Evolutionary conservation across 2,113 vertebrate species (phyloP), one percentile per base, ranked within the genome.

Genomic region (Stomatorhinus ivindoensis): DNA sequence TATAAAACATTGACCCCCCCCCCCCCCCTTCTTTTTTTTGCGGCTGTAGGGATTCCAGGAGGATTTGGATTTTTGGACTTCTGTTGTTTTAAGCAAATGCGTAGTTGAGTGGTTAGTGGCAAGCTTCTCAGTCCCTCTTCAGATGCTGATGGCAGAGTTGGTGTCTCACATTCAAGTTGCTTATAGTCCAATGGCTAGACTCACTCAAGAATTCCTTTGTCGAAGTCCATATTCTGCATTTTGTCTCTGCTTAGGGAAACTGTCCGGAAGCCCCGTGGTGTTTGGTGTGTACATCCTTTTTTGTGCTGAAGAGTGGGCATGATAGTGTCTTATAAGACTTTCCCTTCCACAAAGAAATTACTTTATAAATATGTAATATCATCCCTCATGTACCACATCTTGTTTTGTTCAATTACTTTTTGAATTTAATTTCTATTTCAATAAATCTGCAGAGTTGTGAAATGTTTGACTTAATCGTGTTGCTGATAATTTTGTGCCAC

Each of bases 291-390:
- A 65, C 87, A 80, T 89, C 58, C 53, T 89, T 82, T 27, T 47
- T 89, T 87, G 53, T 88, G 85, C 90, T 69, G 80, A 89, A 46
- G 76, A 44, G 51, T n/a, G 46, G 89, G 90, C 39, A 39, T 73
- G 80, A 47, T 73, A 21, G 19, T 61, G 86, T 90, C 48, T 88
- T 82, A 50, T 83, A 84, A 83, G 35, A 53, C 50, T 39, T 80
- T 51, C 48, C 11, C 11, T 35, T 58, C n/a, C 15, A 48, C 35
- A 24, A 46, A 80, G 27, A 65, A 86, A 48, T 65, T 51, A 82
- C 73, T 90, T 88, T 83, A 90, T 31, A 82, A 46, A 83, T 58
- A 48, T 51, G 42, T 50, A 31, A 42, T 84, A 19, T 55, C 39
- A 84, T 42, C 55, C 39, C 55, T 39, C 48, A 58, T 51, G 55